Percentiles rank a stretch among this genome's conserved stretches.
These are phyloP conservation scores for Lindbergichthys nudifrons DNA, from an alignment of 2,797 vertebrate species.

Conservation along the genomic window DNA sequence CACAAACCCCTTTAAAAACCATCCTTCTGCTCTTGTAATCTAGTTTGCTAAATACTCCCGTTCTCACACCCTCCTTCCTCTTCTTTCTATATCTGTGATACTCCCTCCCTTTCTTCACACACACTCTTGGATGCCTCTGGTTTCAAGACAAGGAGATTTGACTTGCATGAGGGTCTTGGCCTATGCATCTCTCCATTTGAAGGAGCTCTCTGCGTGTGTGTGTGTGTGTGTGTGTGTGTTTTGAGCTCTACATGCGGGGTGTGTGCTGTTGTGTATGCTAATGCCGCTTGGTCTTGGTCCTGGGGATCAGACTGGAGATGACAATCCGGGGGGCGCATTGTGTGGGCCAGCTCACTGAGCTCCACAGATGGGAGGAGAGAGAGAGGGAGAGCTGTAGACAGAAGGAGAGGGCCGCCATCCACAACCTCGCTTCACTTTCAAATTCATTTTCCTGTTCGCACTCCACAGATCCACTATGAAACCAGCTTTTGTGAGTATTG, in stretches of 20 bases:
- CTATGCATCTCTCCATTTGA: conserved; percentile 74
- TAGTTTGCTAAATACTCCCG: conserved; percentile 58
- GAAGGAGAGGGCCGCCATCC: conserved; percentile 61
- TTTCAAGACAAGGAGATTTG: conserved; percentile 73
- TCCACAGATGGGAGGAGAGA: conserved; percentile 62
- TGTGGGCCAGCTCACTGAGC: conserved; percentile 67
- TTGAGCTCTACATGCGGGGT: conserved; percentile 37
- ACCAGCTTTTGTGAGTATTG: conserved; percentile 86
- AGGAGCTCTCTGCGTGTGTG: conserved; percentile 57
- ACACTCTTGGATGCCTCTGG: conserved; percentile 50
- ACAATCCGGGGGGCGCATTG: conserved; percentile 78
- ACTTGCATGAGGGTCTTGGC: conserved; percentile 77
- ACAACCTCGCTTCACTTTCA: conserved; percentile 45
- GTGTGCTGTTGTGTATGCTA: conserved; percentile 69
- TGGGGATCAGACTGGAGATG: conserved; percentile 76
- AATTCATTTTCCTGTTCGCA: conserved; percentile 44
- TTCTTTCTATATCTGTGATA: conserved; percentile 40
- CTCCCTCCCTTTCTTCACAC: conserved; percentile 25
- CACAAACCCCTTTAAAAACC: conserved; percentile 10
- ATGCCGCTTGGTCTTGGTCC: conserved; percentile 74
- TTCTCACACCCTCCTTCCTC: conserved; percentile 52
- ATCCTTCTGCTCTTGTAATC: conserved; percentile 36
- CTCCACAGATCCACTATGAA: conserved; percentile 74
- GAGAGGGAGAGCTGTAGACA: conserved; percentile 50
- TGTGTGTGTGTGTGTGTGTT: conserved; percentile 50